phyloP scores from a whole-genome alignment of 2,113 vertebrate genomes.

The Dunckerocampus dactyliophorus region DNA sequence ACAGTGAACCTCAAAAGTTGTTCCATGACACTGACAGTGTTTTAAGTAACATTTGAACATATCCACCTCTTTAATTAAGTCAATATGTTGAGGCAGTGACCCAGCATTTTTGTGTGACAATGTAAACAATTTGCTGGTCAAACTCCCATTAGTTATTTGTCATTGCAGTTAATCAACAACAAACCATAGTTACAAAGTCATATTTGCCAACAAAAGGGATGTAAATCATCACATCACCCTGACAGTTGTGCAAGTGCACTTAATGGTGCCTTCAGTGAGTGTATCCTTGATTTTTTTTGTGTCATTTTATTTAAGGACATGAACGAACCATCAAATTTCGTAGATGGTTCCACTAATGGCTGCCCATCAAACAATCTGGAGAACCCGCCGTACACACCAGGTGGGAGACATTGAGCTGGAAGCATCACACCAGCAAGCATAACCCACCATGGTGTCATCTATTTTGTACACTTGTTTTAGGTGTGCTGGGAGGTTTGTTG shows the following conservation, averaged over 20 bases:
- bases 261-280: background rate
- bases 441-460: background rate
- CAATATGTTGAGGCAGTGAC: no score
- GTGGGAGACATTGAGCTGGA: constrained; percentile 45
- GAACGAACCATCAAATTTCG: constrained; percentile 87
- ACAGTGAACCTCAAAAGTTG: background rate
- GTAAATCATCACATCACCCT: no score
- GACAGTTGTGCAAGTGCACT: no score
- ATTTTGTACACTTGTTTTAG: constrained; percentile 28
- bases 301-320: constrained; percentile 74
- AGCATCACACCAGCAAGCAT: background rate
- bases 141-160: no score
- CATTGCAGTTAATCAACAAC: no score
- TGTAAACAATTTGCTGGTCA: no score
- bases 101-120: no score
- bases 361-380: constrained; percentile 77
- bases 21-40: no score
- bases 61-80: no score
- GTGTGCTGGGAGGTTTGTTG: constrained; percentile 54
- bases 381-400: constrained; percentile 80
- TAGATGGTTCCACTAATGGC: constrained; percentile 80
- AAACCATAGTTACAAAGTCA: no score
- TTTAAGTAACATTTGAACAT: no score
- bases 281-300: background rate
- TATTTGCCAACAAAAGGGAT: no score